Evolutionary conservation across 35 echinoderm and acorn worm species (phyloP).

Genomic region (Heliocidaris erythrogramma): DNA sequence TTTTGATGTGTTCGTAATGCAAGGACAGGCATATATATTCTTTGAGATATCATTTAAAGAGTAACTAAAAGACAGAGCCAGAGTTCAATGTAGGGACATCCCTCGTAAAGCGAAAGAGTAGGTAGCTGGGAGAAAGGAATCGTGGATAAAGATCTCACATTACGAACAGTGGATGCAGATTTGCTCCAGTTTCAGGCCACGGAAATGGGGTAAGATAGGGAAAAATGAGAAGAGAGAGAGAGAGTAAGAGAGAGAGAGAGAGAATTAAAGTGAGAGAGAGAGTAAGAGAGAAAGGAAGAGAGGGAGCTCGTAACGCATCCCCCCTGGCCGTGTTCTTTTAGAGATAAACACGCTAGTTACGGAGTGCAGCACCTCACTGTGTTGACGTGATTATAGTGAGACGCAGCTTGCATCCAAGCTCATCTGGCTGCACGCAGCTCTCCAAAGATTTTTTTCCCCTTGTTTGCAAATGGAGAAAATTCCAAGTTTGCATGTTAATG

Average conservation of each 20-base stretch:
- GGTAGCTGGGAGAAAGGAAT: background rate
- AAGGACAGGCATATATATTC: background rate
- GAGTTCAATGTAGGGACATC: background rate
- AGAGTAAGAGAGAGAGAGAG: background rate
- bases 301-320: constrained; percentile 24
- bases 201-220: background rate
- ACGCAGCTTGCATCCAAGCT: constrained; percentile 21
- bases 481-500: constrained; percentile 47
- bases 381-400: constrained; percentile 35
- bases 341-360: constrained; percentile 38
- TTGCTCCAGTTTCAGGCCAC: background rate
- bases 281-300: background rate
- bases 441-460: constrained; percentile 22
- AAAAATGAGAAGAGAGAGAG: background rate
- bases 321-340: constrained; percentile 37
- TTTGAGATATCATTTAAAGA: background rate
- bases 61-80: background rate
- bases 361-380: constrained; percentile 37
- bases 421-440: constrained; percentile 21
- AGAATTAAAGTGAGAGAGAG: background rate
- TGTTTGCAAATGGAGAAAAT: constrained; percentile 45
- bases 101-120: background rate
- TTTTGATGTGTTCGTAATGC: background rate
- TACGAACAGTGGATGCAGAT: background rate
- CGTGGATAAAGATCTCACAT: background rate